A percentile compares a stretch with the other conserved stretches of the same genome.
Conservation (phyloP, 2,888 invertebrate species). For the Drosophila mimica region DNA sequence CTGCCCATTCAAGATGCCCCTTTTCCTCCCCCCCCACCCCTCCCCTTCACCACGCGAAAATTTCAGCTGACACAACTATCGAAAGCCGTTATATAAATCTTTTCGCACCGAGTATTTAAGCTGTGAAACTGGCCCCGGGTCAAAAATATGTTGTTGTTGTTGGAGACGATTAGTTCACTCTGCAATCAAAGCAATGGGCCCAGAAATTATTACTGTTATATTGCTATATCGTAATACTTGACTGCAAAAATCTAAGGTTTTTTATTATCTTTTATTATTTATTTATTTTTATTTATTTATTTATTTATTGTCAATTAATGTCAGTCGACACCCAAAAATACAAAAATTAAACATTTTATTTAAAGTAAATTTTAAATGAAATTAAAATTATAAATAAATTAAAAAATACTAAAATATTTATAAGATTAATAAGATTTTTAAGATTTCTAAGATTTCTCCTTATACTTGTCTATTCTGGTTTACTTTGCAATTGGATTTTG, state of each 20-base stretch:
- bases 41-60: not conserved
- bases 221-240: conserved; percentile 18
- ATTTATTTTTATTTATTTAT: too few species aligned
- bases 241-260: not conserved
- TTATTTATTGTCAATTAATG: too few species aligned
- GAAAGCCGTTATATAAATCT: conserved; percentile 72
- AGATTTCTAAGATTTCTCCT: too few species aligned
- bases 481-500: not conserved
- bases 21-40: too few species aligned
- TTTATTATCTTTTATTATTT: not conserved
- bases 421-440: too few species aligned
- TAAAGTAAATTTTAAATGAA: too few species aligned
- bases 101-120: conserved; percentile 45
- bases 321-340: too few species aligned
- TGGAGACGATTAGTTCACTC: conserved; percentile 10
- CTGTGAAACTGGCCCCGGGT: conserved; percentile 56
- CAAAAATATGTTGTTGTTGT: conserved; percentile 7
- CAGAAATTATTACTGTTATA: conserved; percentile 17
- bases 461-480: not conserved
- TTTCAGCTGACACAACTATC: conserved; percentile 40
- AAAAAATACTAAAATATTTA: too few species aligned
- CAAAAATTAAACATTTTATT: too few species aligned
- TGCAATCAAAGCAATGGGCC: conserved; percentile 4
- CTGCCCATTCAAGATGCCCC: not conserved
- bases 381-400: too few species aligned